These are phyloP conservation scores for Salmo trutta DNA, from an alignment of 2,797 vertebrate species.

Conservation along the genomic window DNA sequence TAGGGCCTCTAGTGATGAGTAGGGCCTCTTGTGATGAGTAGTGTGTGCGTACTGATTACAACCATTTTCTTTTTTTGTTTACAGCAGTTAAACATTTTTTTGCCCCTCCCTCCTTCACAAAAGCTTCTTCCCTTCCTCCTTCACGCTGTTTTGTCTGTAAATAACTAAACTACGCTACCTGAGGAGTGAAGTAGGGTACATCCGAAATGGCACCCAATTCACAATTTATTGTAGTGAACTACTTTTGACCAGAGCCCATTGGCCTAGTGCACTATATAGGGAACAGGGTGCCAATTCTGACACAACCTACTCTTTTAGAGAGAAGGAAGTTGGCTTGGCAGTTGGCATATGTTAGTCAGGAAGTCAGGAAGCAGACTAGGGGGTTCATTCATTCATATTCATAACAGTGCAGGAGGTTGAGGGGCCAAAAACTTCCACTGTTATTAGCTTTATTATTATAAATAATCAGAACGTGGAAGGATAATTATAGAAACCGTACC, in stretches of 20 bases:
- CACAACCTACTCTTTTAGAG: not conserved
- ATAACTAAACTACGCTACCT: slow-evolving; percentile 18
- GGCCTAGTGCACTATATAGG: not conserved
- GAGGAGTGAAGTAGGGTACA: not conserved
- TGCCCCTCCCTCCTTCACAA: not conserved
- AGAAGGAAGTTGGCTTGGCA: not conserved
- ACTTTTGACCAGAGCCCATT: not conserved
- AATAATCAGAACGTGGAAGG: not conserved
- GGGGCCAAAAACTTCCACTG: not conserved
- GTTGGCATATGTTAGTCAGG: not conserved
- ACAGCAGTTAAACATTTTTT: not conserved
- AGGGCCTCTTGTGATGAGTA: not conserved
- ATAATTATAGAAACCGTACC: not conserved
- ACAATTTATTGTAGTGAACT: not conserved
- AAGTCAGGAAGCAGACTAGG: not conserved
- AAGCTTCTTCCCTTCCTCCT: slow-evolving; percentile 4
- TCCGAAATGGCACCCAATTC: no score
- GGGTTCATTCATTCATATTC: not conserved
- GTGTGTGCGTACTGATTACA: not conserved
- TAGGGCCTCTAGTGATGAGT: not conserved
- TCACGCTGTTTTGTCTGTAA: slow-evolving; percentile 31
- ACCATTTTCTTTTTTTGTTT: no score
- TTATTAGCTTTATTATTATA: not conserved
- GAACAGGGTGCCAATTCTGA: not conserved
- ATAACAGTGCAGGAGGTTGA: not conserved